These are phyloP conservation scores for Amphiprion clarkii DNA, from an alignment of 2,797 vertebrate species.

Conservation along the genomic window DNA sequence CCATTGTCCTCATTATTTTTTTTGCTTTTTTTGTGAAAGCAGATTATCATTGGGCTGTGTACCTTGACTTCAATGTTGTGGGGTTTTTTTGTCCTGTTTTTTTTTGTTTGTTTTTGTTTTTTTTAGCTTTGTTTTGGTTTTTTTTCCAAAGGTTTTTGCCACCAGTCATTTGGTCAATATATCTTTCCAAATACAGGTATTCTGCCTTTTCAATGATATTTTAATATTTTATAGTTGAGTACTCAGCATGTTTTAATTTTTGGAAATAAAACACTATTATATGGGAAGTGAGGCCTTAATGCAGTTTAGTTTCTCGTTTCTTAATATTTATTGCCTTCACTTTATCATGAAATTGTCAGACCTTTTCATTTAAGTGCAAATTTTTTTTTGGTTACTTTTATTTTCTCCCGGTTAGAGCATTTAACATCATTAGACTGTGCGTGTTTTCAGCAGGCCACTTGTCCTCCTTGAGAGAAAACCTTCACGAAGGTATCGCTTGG, in stretches of 20 bases:
- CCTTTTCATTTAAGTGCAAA: slow-evolving; percentile 13
- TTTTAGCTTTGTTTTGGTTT: slow-evolving; percentile 15
- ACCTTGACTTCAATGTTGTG: slow-evolving; percentile 38
- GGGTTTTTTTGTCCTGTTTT: slow-evolving; percentile 7
- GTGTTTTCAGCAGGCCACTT: slow-evolving; percentile 15
- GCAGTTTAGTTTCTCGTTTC: slow-evolving; percentile 19
- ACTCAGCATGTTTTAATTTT: neutral
- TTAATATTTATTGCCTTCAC: slow-evolving; percentile 13
- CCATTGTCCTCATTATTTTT: slow-evolving; percentile 58
- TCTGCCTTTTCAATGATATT: neutral
- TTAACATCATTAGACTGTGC: slow-evolving; percentile 1
- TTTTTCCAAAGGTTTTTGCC: slow-evolving; percentile 39
- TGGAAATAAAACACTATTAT: neutral
- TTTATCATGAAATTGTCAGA: slow-evolving; percentile 15
- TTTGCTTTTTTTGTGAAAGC: slow-evolving; percentile 49
- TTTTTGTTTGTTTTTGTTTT: slow-evolving; percentile 19
- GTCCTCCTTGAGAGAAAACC: slow-evolving; percentile 48
- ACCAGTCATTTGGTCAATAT: slow-evolving; percentile 31
- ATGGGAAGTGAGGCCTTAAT: neutral
- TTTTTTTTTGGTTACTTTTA: slow-evolving; percentile 17
- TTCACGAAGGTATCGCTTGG: slow-evolving; percentile 63
- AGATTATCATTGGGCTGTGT: slow-evolving; percentile 46
- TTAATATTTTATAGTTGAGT: slow-evolving; percentile 25
- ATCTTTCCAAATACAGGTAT: slow-evolving; percentile 26
- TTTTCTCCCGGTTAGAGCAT: slow-evolving; percentile 15